Percentiles rank a stretch among this genome's conserved stretches.
Conservation (phyloP, 2,888 invertebrate genomes). For the Lasioglossum calceatum region DNA sequence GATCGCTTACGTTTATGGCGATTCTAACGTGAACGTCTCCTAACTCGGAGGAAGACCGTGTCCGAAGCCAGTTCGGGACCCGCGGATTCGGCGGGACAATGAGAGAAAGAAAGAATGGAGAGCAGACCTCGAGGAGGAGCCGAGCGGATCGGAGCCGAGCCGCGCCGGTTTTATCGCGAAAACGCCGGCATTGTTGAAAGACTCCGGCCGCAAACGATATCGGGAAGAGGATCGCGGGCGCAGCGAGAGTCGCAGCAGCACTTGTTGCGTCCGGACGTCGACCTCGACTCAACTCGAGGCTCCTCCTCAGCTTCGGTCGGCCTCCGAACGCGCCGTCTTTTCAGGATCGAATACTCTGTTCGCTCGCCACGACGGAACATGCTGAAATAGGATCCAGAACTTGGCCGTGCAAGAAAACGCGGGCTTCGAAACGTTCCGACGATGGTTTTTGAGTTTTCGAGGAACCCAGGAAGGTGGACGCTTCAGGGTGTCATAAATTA, state of each 20-base stretch:
- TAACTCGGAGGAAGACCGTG: not conserved
- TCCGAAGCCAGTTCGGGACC: not conserved
- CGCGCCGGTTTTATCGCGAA: conserved; percentile 27
- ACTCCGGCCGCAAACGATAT: conserved; percentile 49
- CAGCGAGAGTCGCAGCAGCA: conserved; percentile 75
- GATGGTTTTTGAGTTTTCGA: not conserved
- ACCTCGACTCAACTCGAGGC: conserved; percentile 77
- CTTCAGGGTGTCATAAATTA: not conserved
- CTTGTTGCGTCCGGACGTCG: conserved; percentile 84
- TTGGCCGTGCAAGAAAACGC: not conserved
- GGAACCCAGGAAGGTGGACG: not conserved
- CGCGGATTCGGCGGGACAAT: not conserved
- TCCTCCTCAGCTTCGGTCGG: conserved; percentile 63
- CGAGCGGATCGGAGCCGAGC: not conserved
- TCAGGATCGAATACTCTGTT: conserved; percentile 48
- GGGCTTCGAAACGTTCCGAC: not conserved
- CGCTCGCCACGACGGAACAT: not conserved
- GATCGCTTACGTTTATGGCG: not conserved
- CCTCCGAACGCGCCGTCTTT: conserved; percentile 47
- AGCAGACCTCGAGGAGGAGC: not conserved
- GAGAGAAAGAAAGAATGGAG: not conserved
- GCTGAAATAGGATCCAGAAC: not conserved
- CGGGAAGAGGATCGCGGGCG: conserved; percentile 63
- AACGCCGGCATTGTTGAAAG: conserved; percentile 37
- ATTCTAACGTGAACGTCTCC: not conserved